Evolutionary conservation across 1,140 invertebrate species (phyloP).

Genomic region (Drosophila nikananu): DNA sequence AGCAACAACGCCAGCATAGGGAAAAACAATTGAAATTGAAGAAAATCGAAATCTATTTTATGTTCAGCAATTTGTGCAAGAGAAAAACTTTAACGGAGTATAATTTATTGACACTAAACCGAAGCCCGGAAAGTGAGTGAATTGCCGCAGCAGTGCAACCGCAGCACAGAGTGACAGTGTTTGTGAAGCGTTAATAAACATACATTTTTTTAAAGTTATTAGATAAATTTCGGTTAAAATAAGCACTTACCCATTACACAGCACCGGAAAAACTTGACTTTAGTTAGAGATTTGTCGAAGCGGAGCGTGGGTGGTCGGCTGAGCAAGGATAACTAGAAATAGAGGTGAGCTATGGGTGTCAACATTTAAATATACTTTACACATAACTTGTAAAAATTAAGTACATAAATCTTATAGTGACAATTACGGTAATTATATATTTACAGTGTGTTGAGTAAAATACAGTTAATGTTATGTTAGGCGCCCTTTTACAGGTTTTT

Average conservation of each 20-base stretch:
- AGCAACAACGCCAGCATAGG: slow-evolving; percentile 52
- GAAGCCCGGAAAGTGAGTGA: slow-evolving; percentile 57
- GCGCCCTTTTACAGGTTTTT: neutral
- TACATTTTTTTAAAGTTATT: neutral
- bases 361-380: neutral
- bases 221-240: slow-evolving; percentile 7
- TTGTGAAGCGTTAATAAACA: slow-evolving; percentile 16
- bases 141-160: slow-evolving; percentile 6
- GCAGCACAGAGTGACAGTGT: slow-evolving; percentile 19
- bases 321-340: slow-evolving; percentile 7
- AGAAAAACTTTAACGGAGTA: slow-evolving; percentile 75
- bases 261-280: slow-evolving; percentile 3
- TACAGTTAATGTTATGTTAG: neutral
- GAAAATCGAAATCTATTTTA: slow-evolving; percentile 81
- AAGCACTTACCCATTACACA: slow-evolving; percentile 7
- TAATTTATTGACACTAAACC: slow-evolving; percentile 76
- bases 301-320: slow-evolving; percentile 16
- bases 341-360: slow-evolving; percentile 2
- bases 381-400: neutral
- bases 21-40: slow-evolving; percentile 71
- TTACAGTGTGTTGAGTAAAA: neutral
- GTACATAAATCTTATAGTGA: too few species aligned
- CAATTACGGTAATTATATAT: neutral
- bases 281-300: neutral
- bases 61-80: slow-evolving; percentile 83